phyloP scores from a whole-genome alignment of 1,140 invertebrate species.

The Hylaeus volcanicus region DNA sequence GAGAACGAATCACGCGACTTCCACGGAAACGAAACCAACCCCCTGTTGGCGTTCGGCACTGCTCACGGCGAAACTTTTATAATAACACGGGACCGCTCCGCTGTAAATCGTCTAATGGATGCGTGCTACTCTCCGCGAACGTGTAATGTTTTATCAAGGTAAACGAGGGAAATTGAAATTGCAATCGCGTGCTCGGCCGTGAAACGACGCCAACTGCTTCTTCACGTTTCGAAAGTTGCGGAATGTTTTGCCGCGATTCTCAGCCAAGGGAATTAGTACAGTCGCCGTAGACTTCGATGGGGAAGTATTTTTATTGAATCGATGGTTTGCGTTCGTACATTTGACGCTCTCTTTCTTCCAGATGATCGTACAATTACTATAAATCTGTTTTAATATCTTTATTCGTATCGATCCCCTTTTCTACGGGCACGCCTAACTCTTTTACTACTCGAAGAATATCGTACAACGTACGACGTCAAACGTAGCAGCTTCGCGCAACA shows the following conservation, averaged over 20 bases:
- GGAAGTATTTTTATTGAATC: no score
- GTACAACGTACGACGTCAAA: no score
- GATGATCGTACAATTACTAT: no score
- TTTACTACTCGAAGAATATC: no score
- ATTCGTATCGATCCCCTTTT: no score
- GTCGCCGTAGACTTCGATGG: not conserved
- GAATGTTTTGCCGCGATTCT: not conserved
- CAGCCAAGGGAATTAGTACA: not conserved
- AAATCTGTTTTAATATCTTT: no score
- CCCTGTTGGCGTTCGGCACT: not conserved
- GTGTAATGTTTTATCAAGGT: slow-evolving; percentile 29
- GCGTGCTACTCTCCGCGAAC: slow-evolving; percentile 13
- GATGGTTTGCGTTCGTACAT: no score
- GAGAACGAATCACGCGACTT: slow-evolving; percentile 59
- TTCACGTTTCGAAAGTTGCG: not conserved
- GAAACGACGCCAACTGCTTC: not conserved
- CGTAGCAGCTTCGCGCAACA: no score
- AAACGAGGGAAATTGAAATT: slow-evolving; percentile 34
- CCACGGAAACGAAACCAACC: slow-evolving; percentile 52
- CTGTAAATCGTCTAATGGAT: not conserved
- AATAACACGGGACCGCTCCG: slow-evolving; percentile 17
- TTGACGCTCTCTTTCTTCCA: no score
- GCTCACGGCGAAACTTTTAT: not conserved
- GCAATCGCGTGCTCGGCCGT: not conserved
- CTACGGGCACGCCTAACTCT: no score